Percentiles rank a stretch among this genome's conserved stretches.
Conservation (phyloP, 2,888 invertebrate genomes). For the Tetramorium bicarinatum region DNA sequence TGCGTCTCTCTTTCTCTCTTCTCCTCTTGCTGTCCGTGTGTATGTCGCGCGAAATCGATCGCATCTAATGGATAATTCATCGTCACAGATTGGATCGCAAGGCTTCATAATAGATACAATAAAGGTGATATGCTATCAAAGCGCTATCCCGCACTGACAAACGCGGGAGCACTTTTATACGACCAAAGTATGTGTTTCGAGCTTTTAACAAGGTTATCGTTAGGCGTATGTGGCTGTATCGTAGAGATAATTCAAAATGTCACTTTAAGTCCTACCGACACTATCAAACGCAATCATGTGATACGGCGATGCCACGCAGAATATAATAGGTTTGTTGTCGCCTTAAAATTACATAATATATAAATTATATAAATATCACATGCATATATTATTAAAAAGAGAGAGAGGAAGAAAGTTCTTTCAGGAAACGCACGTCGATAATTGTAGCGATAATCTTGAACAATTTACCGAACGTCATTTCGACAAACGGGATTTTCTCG, state of each 20-base stretch:
- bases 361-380: slow-evolving; percentile 19
- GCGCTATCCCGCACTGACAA: slow-evolving; percentile 9
- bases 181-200: not conserved
- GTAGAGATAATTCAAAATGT: slow-evolving; percentile 6
- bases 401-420: not conserved
- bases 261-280: not conserved
- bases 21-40: not conserved
- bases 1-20: not conserved
- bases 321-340: not conserved
- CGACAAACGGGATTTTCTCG: slow-evolving; percentile 10
- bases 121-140: slow-evolving; percentile 47
- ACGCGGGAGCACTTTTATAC: slow-evolving; percentile 6
- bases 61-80: slow-evolving; percentile 49
- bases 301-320: not conserved
- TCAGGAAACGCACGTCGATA: not conserved
- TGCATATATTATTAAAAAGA: not conserved
- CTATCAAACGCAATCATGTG: not conserved
- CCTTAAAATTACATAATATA: not conserved
- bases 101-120: slow-evolving; percentile 34
- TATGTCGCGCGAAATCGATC: slow-evolving; percentile 30
- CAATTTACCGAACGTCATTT: not conserved
- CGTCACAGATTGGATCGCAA: slow-evolving; percentile 40
- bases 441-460: slow-evolving; percentile 3
- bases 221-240: not conserved
- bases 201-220: slow-evolving; percentile 34